Evolutionary conservation across 2,888 invertebrate species (phyloP).

Genomic region (Drosophila picticornis): DNA sequence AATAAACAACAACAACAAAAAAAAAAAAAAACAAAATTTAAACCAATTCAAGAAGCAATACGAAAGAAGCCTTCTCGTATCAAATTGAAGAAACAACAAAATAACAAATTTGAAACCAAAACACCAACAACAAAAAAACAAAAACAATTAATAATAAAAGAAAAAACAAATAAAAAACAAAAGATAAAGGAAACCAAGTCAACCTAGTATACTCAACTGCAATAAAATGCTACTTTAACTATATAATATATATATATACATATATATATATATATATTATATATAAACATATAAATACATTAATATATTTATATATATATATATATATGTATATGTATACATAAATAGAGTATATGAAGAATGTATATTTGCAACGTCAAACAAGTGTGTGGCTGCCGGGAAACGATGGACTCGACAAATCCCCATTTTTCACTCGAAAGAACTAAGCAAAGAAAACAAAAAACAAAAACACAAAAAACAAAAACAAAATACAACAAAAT

Average conservation of each 20-base stretch:
- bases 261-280: conserved; percentile 14
- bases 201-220: conserved; percentile 77
- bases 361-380: conserved; percentile 71
- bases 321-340: conserved; percentile 39
- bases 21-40: conserved; percentile 15
- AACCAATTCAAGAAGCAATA: conserved; percentile 69
- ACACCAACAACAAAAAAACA: conserved; percentile 38
- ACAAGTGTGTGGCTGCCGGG: conserved; percentile 36
- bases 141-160: conserved; percentile 24
- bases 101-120: conserved; percentile 25
- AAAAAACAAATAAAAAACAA: conserved; percentile 17
- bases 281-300: no score
- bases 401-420: conserved; percentile 7
- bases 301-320: conserved; percentile 47
- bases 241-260: conserved; percentile 52
- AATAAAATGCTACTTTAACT: conserved; percentile 71
- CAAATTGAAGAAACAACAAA: conserved; percentile 45
- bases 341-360: conserved; percentile 61
- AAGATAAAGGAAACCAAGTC: conserved; percentile 53
- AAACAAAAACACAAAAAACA: neutral
- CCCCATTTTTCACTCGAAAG: conserved; percentile 3
- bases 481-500: neutral
- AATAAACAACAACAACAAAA: conserved; percentile 13
- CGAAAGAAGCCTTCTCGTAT: conserved; percentile 58
- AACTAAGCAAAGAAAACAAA: conserved; percentile 4